phyloP scores from a whole-genome alignment of 1,140 invertebrate species.

The Venturia canescens region DNA sequence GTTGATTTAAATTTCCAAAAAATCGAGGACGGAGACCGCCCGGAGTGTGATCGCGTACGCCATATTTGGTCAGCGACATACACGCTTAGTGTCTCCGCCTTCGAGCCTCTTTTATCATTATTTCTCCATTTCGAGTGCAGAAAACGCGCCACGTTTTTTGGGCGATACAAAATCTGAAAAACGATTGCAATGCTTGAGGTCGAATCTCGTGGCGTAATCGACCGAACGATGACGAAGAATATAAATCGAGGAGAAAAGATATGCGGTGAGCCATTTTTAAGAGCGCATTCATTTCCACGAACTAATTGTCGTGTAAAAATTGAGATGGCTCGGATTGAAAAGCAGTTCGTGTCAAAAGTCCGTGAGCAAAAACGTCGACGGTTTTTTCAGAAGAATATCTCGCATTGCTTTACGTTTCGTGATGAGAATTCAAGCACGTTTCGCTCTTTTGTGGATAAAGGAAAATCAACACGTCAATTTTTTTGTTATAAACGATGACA shows the following conservation, averaged over 20 bases:
- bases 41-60: slow-evolving; percentile 12
- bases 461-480: slow-evolving; percentile 7
- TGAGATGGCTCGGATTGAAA: background rate
- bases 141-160: background rate
- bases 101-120: background rate
- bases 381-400: background rate
- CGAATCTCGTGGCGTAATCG: background rate
- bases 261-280: background rate
- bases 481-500: background rate
- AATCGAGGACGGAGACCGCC: slow-evolving; percentile 27
- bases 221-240: background rate
- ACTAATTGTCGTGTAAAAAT: slow-evolving; percentile 12
- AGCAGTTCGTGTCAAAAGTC: background rate
- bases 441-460: background rate
- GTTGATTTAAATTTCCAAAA: slow-evolving; percentile 32
- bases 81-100: background rate
- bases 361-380: background rate
- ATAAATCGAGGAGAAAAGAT: background rate
- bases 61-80: slow-evolving; percentile 16
- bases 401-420: background rate
- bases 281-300: background rate
- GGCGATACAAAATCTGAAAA: background rate
- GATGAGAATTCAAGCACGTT: background rate
- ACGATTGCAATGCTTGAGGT: background rate
- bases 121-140: background rate